These are phyloP conservation scores for Beris morrisii DNA, from an alignment of 2,888 invertebrate species.

Conservation along the genomic window DNA sequence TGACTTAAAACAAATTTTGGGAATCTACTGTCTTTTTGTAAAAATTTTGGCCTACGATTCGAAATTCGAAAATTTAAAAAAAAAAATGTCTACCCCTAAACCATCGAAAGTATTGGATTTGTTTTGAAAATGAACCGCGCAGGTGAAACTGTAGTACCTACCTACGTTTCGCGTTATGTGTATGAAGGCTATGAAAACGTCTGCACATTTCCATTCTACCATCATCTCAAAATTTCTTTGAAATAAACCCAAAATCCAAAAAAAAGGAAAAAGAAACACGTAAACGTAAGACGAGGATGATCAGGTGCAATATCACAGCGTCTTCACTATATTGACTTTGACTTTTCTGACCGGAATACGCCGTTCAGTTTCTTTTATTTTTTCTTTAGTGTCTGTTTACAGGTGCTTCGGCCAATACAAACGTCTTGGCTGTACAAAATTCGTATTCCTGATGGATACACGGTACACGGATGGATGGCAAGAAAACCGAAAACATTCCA, in stretches of 20 bases:
- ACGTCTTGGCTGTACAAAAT: background rate
- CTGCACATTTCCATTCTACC: background rate
- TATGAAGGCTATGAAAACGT: background rate
- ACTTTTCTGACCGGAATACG: constrained; percentile 24
- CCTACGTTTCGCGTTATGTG: background rate
- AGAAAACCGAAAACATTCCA: background rate
- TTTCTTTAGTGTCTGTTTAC: constrained; percentile 26
- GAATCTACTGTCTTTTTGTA: too few relatives aligned
- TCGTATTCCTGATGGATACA: too few relatives aligned
- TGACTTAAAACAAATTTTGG: too few relatives aligned
- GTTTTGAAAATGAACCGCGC: background rate
- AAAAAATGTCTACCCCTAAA: too few relatives aligned
- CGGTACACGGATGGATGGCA: background rate
- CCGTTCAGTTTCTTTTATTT: constrained; percentile 8
- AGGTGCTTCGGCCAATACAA: constrained; percentile 22
- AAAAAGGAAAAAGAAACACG: background rate
- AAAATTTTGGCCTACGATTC: too few relatives aligned
- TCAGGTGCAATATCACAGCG: constrained; percentile 25
- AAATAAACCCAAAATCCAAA: background rate
- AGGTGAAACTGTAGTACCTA: background rate
- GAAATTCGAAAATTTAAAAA: too few relatives aligned
- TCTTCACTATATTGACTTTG: constrained; percentile 21
- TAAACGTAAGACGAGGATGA: background rate
- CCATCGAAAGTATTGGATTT: too few relatives aligned
- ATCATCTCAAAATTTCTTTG: background rate